These are phyloP conservation scores for Parambassis ranga DNA, from an alignment of 2,797 vertebrate species.

Conservation along the genomic window DNA sequence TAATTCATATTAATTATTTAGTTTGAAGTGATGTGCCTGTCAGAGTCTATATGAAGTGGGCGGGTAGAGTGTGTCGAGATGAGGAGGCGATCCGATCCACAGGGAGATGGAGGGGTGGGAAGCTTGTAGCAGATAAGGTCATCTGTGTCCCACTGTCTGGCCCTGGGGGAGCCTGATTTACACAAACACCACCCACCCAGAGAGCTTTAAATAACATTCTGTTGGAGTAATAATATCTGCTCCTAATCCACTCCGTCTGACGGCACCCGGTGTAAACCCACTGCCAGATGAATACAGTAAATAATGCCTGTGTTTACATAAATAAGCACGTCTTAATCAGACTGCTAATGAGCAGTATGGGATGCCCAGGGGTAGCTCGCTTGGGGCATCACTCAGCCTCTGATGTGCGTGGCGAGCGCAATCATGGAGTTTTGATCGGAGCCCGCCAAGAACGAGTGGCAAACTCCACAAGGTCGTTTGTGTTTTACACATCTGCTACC, in stretches of 20 bases:
- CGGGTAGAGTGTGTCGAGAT: constrained; percentile 13
- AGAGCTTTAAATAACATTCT: constrained; percentile 57
- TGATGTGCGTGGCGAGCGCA: constrained; percentile 42
- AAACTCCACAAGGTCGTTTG: constrained; percentile 63
- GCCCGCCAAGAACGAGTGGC: constrained; percentile 45
- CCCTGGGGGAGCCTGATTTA: constrained; percentile 20
- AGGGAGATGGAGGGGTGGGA: constrained; percentile 3
- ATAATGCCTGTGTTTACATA: constrained; percentile 66
- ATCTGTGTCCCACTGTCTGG: constrained; percentile 29
- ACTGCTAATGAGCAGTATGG: constrained; percentile 72
- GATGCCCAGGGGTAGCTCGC: constrained; percentile 51
- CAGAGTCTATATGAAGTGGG: constrained; percentile 24
- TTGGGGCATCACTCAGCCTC: constrained; percentile 49
- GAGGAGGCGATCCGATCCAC: not conserved
- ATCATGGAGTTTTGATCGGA: constrained; percentile 44
- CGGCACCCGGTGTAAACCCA: constrained; percentile 14
- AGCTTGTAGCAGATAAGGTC: constrained; percentile 35
- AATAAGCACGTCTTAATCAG: constrained; percentile 72
- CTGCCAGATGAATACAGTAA: constrained; percentile 55
- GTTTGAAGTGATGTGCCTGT: constrained; percentile 17
- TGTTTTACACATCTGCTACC: constrained; percentile 72
- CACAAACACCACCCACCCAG: constrained; percentile 31
- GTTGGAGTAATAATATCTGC: no score
- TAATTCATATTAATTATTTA: constrained; percentile 41
- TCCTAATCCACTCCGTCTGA: constrained; percentile 35